Percentiles rank a stretch among this genome's conserved stretches.
phyloP scores from a whole-genome alignment of 2,797 vertebrate species.

The Mus caroli region DNA sequence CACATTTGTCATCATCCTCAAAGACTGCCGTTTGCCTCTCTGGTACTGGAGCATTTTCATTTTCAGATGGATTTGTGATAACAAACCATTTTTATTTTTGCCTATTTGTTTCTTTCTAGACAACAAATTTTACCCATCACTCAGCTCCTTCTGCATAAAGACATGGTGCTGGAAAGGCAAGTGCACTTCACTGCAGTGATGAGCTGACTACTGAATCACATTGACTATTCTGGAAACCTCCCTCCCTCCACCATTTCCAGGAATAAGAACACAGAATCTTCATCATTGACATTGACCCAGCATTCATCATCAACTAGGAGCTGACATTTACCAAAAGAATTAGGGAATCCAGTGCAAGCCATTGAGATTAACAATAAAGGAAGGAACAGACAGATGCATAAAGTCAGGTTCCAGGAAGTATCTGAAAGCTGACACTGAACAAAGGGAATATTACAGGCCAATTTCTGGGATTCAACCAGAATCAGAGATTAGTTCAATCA shows the following conservation, averaged over 20 bases:
- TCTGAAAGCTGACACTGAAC: too few species aligned
- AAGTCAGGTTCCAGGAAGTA: too few species aligned
- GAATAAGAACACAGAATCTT: not conserved
- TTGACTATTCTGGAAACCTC: not conserved
- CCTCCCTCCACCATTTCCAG: too few species aligned
- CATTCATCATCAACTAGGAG: not conserved
- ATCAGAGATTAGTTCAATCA: too few species aligned
- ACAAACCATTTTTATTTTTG: not conserved
- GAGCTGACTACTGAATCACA: not conserved
- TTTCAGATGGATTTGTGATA: not conserved
- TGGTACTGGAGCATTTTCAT: not conserved
- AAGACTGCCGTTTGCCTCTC: not conserved
- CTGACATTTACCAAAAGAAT: not conserved
- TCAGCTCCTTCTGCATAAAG: not conserved
- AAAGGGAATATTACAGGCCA: too few species aligned
- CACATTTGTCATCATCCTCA: too few species aligned
- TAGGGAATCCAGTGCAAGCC: too few species aligned
- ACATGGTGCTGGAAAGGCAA: not conserved
- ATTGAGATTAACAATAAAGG: too few species aligned
- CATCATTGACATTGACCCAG: not conserved
- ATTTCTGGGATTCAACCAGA: too few species aligned
- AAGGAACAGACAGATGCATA: too few species aligned
- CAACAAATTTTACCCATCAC: not conserved
- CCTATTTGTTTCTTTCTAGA: not conserved
- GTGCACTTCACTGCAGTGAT: not conserved